Conservation (phyloP, 2,888 invertebrate genomes). For the Eristalinus sepulchralis region DNA sequence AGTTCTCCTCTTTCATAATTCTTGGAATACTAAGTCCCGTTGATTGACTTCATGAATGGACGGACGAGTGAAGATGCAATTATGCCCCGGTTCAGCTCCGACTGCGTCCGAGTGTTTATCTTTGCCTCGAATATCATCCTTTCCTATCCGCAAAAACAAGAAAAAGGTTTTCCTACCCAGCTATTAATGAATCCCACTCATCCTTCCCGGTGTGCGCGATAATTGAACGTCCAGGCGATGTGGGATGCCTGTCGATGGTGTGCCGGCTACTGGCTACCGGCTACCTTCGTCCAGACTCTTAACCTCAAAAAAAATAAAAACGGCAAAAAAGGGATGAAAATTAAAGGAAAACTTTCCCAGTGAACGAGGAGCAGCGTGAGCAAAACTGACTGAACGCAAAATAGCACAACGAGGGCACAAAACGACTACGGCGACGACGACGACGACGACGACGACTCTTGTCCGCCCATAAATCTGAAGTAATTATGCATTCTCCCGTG, state of each 20-base stretch:
- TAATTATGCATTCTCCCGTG: conserved; percentile 55
- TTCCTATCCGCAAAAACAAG: background rate
- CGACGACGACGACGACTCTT: background rate
- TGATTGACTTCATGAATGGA: conserved; percentile 25
- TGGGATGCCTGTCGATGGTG: conserved; percentile 6
- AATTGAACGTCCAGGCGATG: conserved; percentile 15
- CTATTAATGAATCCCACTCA: conserved; percentile 21
- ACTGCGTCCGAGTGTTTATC: background rate
- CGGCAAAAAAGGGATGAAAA: conserved; percentile 10
- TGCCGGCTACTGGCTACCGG: background rate
- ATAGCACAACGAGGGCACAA: conserved; percentile 9
- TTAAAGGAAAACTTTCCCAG: conserved; percentile 29
- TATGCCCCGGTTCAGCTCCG: background rate
- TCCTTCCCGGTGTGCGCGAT: conserved; percentile 5
- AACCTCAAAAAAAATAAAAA: background rate
- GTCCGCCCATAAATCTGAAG: conserved; percentile 54
- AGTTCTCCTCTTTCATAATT: conserved; percentile 1
- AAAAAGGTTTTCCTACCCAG: background rate
- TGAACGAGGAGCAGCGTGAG: background rate
- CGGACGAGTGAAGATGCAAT: conserved; percentile 17
- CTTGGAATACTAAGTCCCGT: background rate
- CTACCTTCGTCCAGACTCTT: background rate
- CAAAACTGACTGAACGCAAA: background rate
- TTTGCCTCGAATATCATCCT: conserved; percentile 12
- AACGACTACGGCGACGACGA: background rate